Percentiles rank a stretch among this genome's conserved stretches.
phyloP scores from a whole-genome alignment of 2,888 invertebrate species.

The Mellilla xanthometata region DNA sequence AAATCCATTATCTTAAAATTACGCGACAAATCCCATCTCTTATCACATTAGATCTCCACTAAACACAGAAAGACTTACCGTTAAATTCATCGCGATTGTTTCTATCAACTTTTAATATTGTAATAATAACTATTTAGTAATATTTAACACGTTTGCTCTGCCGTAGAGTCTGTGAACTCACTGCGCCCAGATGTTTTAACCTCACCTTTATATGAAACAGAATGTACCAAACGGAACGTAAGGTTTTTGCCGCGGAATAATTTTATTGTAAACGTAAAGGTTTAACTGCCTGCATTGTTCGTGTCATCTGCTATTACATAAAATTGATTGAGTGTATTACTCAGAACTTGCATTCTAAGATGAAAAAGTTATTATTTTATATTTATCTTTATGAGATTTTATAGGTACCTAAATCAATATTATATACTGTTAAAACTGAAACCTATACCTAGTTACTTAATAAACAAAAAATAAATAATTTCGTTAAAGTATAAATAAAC shows the following conservation, averaged over 20 bases:
- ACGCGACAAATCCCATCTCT: too few species aligned
- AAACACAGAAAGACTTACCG: too few species aligned
- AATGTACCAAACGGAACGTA: slow-evolving; percentile 1
- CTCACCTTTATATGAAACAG: slow-evolving; percentile 49
- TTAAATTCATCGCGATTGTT: slow-evolving; percentile 10
- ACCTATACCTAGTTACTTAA: too few species aligned
- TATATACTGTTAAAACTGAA: too few species aligned
- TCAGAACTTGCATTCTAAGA: too few species aligned
- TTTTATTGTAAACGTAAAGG: slow-evolving; percentile 25
- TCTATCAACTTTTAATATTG: not conserved
- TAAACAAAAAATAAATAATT: too few species aligned
- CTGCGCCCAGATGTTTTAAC: slow-evolving; percentile 36
- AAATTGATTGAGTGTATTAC: slow-evolving; percentile 11
- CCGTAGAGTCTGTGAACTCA: slow-evolving; percentile 36
- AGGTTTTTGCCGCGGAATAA: slow-evolving; percentile 28
- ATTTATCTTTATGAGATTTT: too few species aligned
- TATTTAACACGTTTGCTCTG: slow-evolving; percentile 16
- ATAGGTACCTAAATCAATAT: too few species aligned
- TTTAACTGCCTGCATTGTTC: slow-evolving; percentile 30
- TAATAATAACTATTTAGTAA: not conserved
- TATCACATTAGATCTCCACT: too few species aligned
- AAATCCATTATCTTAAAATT: too few species aligned
- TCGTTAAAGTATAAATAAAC: too few species aligned
- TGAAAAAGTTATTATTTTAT: too few species aligned
- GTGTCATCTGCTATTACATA: slow-evolving; percentile 16